phyloP scores from a whole-genome alignment of 2,113 vertebrate species.

The Toxotes jaculatrix region DNA sequence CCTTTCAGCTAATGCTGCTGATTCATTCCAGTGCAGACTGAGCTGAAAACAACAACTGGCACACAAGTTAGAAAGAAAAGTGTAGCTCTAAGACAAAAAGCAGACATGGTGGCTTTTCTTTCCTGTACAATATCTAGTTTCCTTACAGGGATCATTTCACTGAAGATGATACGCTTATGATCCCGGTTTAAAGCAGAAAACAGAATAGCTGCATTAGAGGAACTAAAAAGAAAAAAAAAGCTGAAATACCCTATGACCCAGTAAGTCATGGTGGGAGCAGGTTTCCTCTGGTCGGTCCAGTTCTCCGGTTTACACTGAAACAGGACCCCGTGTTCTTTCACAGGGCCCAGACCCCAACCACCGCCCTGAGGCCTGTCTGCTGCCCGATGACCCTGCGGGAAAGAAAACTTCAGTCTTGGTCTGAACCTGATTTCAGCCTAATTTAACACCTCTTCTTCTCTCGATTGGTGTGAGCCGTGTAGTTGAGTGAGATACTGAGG shows the following conservation, averaged over 20 bases:
- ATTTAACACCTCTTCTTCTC: not conserved
- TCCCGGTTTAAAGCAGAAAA: not conserved
- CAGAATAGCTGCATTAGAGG: not conserved
- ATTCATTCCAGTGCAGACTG: too few species aligned
- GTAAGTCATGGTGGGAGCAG: slow-evolving; percentile 93
- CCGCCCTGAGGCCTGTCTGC: slow-evolving; percentile 67
- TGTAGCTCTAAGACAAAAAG: too few species aligned
- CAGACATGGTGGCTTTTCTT: not conserved
- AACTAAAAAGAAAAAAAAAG: not conserved
- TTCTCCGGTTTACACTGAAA: slow-evolving; percentile 95
- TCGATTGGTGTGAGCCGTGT: not conserved
- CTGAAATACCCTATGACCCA: slow-evolving; percentile 95
- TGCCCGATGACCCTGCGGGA: slow-evolving; percentile 54
- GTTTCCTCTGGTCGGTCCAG: slow-evolving; percentile 93
- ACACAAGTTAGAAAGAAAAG: not conserved
- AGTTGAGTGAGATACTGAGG: not conserved
- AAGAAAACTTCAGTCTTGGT: not conserved
- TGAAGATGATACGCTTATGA: too few species aligned
- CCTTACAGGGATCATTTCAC: too few species aligned
- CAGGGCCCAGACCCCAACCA: slow-evolving; percentile 79
- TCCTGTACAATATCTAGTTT: not conserved
- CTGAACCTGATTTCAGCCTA: too few species aligned
- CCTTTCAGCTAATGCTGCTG: too few species aligned
- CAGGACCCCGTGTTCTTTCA: slow-evolving; percentile 94
- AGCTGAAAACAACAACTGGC: too few species aligned